Evolutionary conservation across 2,113 vertebrate genomes (phyloP), one percentile per base, ranked within the genome.

Genomic region (Prionailurus viverrinus): DNA sequence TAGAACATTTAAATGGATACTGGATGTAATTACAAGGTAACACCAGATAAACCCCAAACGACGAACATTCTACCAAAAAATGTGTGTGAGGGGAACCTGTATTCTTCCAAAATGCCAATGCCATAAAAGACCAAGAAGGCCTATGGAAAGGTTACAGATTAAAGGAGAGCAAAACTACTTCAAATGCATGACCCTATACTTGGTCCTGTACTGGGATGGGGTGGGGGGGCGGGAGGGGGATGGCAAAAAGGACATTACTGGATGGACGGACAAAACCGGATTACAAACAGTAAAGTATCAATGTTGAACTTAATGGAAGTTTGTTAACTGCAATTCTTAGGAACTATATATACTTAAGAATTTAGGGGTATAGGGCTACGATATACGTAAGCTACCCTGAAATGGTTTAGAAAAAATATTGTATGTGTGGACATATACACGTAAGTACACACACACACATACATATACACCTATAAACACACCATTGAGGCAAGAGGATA

Each of bases 1-100:
- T 33, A 83, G 36, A 93, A 76, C 18, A 94, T 33, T 41, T 93
- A 87, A 66, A 86, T 45, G 18, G 51, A n/a, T 36, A 41, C 65
- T 71, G 71, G 79, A 78, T 89, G 69, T 90, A 83, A 80, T 66
- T 33, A 87, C 21, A 88, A 88, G 66, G 41, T 79, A 73, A 93
- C 11, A 94, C 13, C 25, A 86, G 48, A 93, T 15, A 96, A 88
- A 55, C 4, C 25, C 61, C 13, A 88, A 73, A 86, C n/a, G 53
- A 71, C 27, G 21, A 81, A 33, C 27, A 55, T 68, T 95, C 71
- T 53, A 85, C 11, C 61, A 80, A 80, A 95, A 79, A 53, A 7
- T 39, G 18, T 48, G 73, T 76, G 73, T 45, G 15, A 8, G 15
- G 4, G n/a, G 1, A 8, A 7, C 8, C 51, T 61, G 80, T 63